Base-by-base conservation (phyloP, 1,140 invertebrate genomes). In the Meloidogyne exigua region DNA sequence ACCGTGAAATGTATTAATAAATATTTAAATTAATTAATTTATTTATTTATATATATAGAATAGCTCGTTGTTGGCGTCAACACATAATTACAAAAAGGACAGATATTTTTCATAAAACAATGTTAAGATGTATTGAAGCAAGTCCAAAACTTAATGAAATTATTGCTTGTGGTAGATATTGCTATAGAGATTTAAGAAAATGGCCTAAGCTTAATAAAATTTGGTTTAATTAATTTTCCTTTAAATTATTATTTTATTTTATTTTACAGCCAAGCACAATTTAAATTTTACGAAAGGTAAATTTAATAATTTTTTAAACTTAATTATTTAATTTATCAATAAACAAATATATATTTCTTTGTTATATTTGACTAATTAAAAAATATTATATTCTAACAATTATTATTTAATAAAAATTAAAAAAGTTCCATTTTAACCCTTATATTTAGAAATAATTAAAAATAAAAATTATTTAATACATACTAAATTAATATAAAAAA, bases 111-210 rank as follows among this genome's bases (percentile, higher is more conserved):
- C 85, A 87, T 66, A 80, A 86, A 65, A 84, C 83, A 36, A 84
- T 84, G 83, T 72, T 84, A 28, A 72, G 82, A 36, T 82, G 84
- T 65, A 84, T 84, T 68, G 83, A 87, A 70, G 85, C 83, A 18
- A 82, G 79, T 62, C 85, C 85, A 44, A 84, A 84, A 67, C 66
- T 84, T n/a, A 84, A 84, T 68, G 83, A 84, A 69, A 84, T 84
- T 28, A 84, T 84, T 66, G 83, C 83, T 18, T 87, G 84, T 72
- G 80, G 79, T 15, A 68, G 74, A 36, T 84, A 87, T 64, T 84
- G 83, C 75, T 85, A 75, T 71, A 32, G 83, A 28, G 83, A 84
- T 71, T 65, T 84, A 39, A 84, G 85, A 15, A 81, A 85, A 76
- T 84, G 83, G 83, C 83, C 83, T 1, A 84, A 84, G 62, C 65